Base-by-base conservation (phyloP, 2,113 vertebrate species). In the Coracopsis vasa region DNA sequence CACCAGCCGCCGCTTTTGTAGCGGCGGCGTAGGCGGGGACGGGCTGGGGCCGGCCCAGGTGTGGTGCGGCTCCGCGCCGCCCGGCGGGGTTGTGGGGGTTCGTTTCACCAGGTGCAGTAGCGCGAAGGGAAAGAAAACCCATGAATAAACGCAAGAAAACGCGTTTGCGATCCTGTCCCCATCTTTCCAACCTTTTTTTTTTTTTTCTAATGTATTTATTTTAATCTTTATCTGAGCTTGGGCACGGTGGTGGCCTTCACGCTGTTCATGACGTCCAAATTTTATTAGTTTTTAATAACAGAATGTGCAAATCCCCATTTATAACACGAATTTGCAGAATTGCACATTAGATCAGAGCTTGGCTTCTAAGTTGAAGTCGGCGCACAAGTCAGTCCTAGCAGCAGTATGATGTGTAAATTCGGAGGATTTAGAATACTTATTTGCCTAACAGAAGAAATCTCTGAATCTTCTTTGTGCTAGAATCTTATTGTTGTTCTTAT, bases 1-100 rank as follows among this genome's bases (percentile, higher is more conserved):
- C 54, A 3, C 33, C 54, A 58, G 62, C 28, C 35, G 80, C 85
- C 18, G 77, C 94, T 92, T 95, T 97, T 83, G 88, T 80, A 75
- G 56, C 37, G 24, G 56, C 25, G 29, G 58, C 19, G 64, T 73
- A 60, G 94, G 80, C 61, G 92, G 80, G 9, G 78, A 16, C 35
- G 48, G 42, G 39, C 41, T 18, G 85, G 61, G 45, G 69, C 39
- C 33, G 62, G 89, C 39, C 61, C 88, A 89, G 84, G 88, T 88
- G 64, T 58, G 50, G 37, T 29, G 21, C 50, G 44, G 35, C 35
- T 33, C 16, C 3, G 41, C 66, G 31, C 51, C 60, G 53, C 80
- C 37, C 45, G 60, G 50, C 16, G 17, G 35, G 13, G 58, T 25
- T 20, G 31, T 4, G 9, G 24, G 21, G 7, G 12, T 6, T 53